A percentile compares a stretch with the other conserved stretches of the same genome.
These are phyloP conservation scores for Drosophila lini DNA, from an alignment of 1,140 invertebrate genomes.

Conservation along the genomic window DNA sequence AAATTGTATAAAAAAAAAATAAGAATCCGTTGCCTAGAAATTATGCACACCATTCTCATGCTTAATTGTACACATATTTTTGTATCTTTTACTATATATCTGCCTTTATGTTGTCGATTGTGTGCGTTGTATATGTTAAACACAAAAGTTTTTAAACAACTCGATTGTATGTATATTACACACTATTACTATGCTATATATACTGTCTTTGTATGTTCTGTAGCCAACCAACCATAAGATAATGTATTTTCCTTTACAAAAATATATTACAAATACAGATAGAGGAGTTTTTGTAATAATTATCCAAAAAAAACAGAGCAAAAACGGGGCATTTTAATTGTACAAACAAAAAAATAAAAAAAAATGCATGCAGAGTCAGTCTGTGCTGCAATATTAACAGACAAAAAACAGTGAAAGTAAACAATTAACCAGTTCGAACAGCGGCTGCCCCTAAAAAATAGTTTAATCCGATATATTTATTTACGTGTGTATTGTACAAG, in stretches of 20 bases:
- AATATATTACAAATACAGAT: conserved; percentile 75
- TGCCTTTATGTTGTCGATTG: conserved; percentile 53
- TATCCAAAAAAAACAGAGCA: conserved; percentile 4
- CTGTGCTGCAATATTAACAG: conserved; percentile 13
- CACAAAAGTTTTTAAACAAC: conserved; percentile 54
- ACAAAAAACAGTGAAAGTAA: conserved; percentile 1
- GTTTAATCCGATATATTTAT: conserved; percentile 8
- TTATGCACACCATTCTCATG: conserved; percentile 37
- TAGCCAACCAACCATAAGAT: conserved; percentile 51
- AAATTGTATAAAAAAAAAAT: conserved; percentile 54
- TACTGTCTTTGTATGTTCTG: conserved; percentile 64
- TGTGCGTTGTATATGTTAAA: conserved; percentile 60
- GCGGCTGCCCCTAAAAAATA: conserved; percentile 5
- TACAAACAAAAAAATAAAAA: conserved; percentile 1
- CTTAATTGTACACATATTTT: conserved; percentile 60
- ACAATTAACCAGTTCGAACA: conserved; percentile 11
- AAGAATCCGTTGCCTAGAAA: conserved; percentile 33
- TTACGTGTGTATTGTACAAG: conserved; percentile 9
- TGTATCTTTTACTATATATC: conserved; percentile 52
- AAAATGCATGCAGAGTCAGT: background rate
- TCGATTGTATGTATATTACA: conserved; percentile 68
- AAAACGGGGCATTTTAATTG: conserved; percentile 33
- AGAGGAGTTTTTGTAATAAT: conserved; percentile 38
- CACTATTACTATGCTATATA: conserved; percentile 11
- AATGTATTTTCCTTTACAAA: conserved; percentile 81